phyloP scores from a whole-genome alignment of 2,797 vertebrate genomes.

The Odontamblyopus lacepedii region DNA sequence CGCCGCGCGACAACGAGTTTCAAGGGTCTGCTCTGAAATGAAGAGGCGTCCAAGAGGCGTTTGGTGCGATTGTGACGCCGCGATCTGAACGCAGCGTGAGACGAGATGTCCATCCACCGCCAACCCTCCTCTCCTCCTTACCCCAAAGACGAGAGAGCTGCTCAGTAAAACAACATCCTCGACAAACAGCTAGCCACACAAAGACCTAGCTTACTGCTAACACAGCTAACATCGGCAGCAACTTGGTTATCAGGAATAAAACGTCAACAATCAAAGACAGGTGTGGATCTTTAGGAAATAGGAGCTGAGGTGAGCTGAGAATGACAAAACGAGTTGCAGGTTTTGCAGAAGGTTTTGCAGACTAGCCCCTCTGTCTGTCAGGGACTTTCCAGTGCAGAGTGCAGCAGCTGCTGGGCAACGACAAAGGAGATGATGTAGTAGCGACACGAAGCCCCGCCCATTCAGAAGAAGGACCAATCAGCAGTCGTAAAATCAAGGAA shows the following conservation, averaged over 20 bases:
- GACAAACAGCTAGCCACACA: constrained; percentile 74
- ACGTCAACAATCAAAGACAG: not conserved
- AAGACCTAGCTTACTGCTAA: constrained; percentile 75
- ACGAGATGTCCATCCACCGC: constrained; percentile 41
- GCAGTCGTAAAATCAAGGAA: constrained; percentile 12
- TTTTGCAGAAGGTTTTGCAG: constrained; percentile 6
- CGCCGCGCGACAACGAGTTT: too few relatives aligned
- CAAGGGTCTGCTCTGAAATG: too few relatives aligned
- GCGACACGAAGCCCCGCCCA: constrained; percentile 58
- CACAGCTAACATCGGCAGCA: constrained; percentile 45
- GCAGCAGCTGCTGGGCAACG: constrained; percentile 51
- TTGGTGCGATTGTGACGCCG: too few relatives aligned
- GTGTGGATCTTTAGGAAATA: not conserved
- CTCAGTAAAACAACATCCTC: constrained; percentile 68
- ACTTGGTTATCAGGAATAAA: constrained; percentile 2
- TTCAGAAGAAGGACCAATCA: constrained; percentile 43
- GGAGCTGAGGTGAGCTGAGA: not conserved
- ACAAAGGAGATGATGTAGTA: constrained; percentile 60
- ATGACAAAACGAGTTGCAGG: constrained; percentile 12
- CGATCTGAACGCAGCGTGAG: not conserved
- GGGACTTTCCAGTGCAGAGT: constrained; percentile 63
- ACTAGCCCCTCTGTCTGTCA: constrained; percentile 40
- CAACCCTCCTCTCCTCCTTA: constrained; percentile 38
- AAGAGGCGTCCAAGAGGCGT: too few relatives aligned
- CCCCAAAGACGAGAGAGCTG: constrained; percentile 63